Base-by-base conservation (phyloP, 2,113 vertebrate genomes). In the Solea solea region DNA sequence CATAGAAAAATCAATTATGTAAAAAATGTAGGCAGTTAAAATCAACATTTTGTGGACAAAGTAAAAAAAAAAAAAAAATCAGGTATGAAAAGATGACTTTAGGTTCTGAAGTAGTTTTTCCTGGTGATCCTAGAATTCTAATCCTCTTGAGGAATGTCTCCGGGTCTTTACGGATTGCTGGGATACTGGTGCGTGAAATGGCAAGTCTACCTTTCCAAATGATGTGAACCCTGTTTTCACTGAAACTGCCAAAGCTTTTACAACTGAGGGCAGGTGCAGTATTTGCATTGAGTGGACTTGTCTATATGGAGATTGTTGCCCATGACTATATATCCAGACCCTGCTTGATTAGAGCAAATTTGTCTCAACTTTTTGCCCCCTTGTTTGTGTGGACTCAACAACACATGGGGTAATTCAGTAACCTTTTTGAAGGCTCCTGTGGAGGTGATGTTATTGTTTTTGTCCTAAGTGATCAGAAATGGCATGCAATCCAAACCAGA, bases 161-260 rank as follows among this genome's bases (percentile, higher is more conserved):
- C 82, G 79, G 87, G 89, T 91, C 86, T 92, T 90, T 91, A 88
- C 86, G 89, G 92, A 94, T 91, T 90, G 86, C 91, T 87, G 81
- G 89, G 82, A 93, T 88, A 88, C 88, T 93, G 91, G 90, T 92
- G 92, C 89, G 86, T 91, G 91, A 93, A 93, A 92, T 92, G 90
- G 89, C 91, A 93, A 92, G 88, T 90, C 90, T 91, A 87, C 91
- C 87, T 92, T 91, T 93, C 86, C 88, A 90, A 92, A 90, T 88
- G 88, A 90, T 81, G 83, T 85, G 86, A 90, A 82, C 83, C 84
- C 85, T 89, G 86, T 88, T 88, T 91, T 91, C 84, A 87, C 69
- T 74, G 81, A 81, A 86, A 88, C 88, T 72, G 78, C 88, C 75
- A 81, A 88, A 83, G 84, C 85, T 89, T 85, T 91, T 88, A 87